Percentiles rank a stretch among this genome's conserved stretches.
Evolutionary conservation across 2,888 invertebrate species (phyloP).

Genomic region (Sinohyriopsis cumingii): DNA sequence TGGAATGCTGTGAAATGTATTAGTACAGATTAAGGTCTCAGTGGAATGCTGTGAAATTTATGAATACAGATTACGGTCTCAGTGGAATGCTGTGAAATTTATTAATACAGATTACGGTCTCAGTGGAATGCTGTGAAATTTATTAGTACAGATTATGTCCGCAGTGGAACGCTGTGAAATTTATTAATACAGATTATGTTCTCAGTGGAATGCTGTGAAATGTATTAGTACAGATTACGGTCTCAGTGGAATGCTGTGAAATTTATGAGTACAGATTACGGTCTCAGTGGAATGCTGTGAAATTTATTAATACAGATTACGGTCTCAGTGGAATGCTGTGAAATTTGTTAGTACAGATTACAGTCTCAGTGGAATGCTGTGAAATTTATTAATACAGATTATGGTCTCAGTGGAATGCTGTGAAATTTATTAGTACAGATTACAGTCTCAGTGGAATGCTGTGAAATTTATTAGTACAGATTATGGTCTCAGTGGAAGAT

Average conservation of each 20-base stretch:
- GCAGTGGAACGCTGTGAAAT: not conserved
- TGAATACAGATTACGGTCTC: too few species aligned
- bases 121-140: not conserved
- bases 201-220: not conserved
- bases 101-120: too few species aligned
- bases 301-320: too few species aligned
- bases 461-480: not conserved
- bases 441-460: not conserved
- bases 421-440: not conserved
- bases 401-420: not conserved
- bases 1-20: not conserved
- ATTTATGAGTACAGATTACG: too few species aligned
- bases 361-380: not conserved
- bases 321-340: not conserved
- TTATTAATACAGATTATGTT: not conserved
- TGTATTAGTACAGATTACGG: too few species aligned
- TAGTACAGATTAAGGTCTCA: too few species aligned
- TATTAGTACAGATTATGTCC: too few species aligned
- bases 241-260: not conserved
- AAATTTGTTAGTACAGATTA: too few species aligned
- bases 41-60: not conserved
- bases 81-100: not conserved
- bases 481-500: too few species aligned
- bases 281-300: not conserved
- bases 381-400: too few species aligned